Percentiles rank a stretch among this genome's conserved stretches.
Conservation (phyloP, 2,113 vertebrate species). For the Chitala chitala region DNA sequence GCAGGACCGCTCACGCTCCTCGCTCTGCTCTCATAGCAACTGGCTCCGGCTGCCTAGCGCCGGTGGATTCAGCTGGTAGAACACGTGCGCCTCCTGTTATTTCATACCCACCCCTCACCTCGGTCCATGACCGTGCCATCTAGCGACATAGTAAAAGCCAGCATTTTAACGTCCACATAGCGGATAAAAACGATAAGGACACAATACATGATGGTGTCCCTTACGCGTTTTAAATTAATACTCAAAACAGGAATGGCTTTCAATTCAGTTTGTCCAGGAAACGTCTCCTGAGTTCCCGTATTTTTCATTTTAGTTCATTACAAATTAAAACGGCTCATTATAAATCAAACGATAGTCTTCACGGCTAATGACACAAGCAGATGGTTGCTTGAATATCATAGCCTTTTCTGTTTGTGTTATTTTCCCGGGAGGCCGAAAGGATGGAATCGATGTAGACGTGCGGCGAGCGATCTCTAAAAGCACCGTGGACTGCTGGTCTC, state of each 20-base stretch:
- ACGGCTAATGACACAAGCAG: conserved; percentile 3
- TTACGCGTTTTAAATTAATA: background rate
- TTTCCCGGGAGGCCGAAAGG: background rate
- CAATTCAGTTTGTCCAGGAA: background rate
- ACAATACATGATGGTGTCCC: background rate
- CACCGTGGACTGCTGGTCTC: too few species aligned
- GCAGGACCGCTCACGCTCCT: background rate
- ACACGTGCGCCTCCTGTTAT: background rate
- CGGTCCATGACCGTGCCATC: background rate
- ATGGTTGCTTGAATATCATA: background rate
- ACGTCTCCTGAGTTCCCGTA: background rate
- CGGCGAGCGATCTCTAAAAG: too few species aligned
- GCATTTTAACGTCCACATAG: background rate
- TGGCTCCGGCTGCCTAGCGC: background rate
- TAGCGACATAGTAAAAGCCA: background rate
- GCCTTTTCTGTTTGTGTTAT: background rate
- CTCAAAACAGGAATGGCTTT: conserved; percentile 3
- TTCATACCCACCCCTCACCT: background rate
- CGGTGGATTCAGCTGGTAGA: background rate
- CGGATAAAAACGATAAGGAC: background rate
- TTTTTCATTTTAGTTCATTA: conserved; percentile 16
- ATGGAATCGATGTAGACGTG: background rate
- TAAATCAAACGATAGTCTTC: conserved; percentile 3
- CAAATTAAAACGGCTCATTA: conserved; percentile 7
- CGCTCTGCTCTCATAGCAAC: background rate